Percentiles rank a stretch among this genome's conserved stretches.
phyloP scores from a whole-genome alignment of 2,113 vertebrate genomes.

The Periophthalmodon schlosseri region DNA sequence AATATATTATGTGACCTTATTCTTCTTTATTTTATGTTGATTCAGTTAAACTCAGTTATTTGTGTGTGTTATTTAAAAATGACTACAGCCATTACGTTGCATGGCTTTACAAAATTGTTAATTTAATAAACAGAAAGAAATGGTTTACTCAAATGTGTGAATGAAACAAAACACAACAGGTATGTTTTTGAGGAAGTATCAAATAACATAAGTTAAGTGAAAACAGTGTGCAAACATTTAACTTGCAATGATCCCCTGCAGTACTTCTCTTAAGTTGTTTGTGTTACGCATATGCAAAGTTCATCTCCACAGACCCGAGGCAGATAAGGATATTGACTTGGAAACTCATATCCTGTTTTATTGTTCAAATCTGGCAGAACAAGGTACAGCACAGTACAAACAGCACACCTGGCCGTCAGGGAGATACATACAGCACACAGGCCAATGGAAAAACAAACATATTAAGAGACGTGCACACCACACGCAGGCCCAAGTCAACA shows the following conservation, averaged over 20 bases:
- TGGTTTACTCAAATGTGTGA: too few species aligned
- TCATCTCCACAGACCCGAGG: neutral
- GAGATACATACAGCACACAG: slow-evolving; percentile 21
- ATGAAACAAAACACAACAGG: too few species aligned
- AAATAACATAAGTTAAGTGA: neutral
- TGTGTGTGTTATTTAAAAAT: too few species aligned
- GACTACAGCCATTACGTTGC: too few species aligned
- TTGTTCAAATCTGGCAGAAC: slow-evolving; percentile 69
- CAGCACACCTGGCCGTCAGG: slow-evolving; percentile 31
- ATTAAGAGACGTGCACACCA: slow-evolving; percentile 17
- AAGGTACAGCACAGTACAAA: slow-evolving; percentile 59
- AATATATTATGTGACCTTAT: neutral
- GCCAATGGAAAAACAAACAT: slow-evolving; percentile 44
- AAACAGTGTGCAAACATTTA: neutral
- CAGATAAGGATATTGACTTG: slow-evolving; percentile 47
- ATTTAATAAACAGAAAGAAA: neutral
- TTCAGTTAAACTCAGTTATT: neutral
- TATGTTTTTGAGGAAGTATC: too few species aligned
- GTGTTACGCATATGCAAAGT: neutral
- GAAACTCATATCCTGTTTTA: slow-evolving; percentile 71
- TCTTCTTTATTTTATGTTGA: neutral
- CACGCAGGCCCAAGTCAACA: slow-evolving; percentile 19
- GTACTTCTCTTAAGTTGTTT: neutral
- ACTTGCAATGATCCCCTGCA: neutral
- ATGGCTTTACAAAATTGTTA: too few species aligned